Evolutionary conservation across 1,140 invertebrate genomes (phyloP), one percentile per base, ranked within the genome.

Genomic region (Cyphomyrmex costatus): DNA sequence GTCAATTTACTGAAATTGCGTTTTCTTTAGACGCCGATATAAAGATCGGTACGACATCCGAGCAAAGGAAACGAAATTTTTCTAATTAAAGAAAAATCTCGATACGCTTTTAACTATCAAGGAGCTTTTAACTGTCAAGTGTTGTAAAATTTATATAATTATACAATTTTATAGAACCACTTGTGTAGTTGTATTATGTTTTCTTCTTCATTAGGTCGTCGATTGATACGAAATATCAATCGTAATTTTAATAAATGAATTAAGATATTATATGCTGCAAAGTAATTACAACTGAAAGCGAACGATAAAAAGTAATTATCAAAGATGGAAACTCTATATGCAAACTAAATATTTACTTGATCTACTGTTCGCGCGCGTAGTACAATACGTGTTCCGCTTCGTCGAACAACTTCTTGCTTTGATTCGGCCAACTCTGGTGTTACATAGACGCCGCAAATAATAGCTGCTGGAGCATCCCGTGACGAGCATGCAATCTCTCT

Each of bases 1-100:
- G 79, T 83, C 79, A 74, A 83, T 83, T 83, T 83, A 83, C 79
- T 61, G 79, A 83, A 74, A 83, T 83, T 83, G 53, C 68, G 58
- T 83, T 83, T 83, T 83, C 68, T 83, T 83, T 83, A 12, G 36
- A 73, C 53, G 51, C 68, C 53, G 36, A 74, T 74, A 60, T 73
- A 73, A 58, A 82, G 51, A 68, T 53, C 51, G n/a, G 46, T 16
- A 30, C 51, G 53, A 83, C 53, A 83, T 42, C 56, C 24, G n/a
- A 24, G n/a, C 27, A 33, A 74, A 60, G 19, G 42, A 74, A 71
- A 74, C 56, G 24, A 42, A 42, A 42, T 10, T 42, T 42, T 42
- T 73, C 58, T 74, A 83, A 83, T 83, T 83, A 74, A 49, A n/a
- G 36, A 21, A 58, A 60, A 73, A 16, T 73, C 51, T 58, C n/a